Base-by-base conservation (phyloP, 2,113 vertebrate species). In the Murina feae region DNA sequence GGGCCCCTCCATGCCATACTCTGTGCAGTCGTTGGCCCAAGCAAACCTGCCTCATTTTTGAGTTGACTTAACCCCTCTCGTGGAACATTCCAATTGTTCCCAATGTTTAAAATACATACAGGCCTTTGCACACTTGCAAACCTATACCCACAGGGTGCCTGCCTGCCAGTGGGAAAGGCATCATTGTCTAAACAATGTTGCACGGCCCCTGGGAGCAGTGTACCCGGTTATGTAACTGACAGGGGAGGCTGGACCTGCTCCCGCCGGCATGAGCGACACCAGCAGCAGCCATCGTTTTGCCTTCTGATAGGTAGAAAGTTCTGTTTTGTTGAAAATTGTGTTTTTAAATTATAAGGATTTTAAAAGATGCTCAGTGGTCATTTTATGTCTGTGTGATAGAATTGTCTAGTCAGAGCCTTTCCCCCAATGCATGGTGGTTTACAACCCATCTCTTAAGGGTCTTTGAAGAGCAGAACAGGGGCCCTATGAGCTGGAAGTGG, bases 21-120 rank as follows among this genome's bases (percentile, higher is more conserved):
- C 44, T 25, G 68, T 39, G 3, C 17, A 53, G 75, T 1, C 1
- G 5, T 11, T 9, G n/a, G n/a, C 28, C 3, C 13, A 2, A 6
- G 7, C 14, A 12, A n/a, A 20, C 53, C 55, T 13, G 39, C 49
- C 69, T 80, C 32, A 21, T 21, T 69, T 37, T 4, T 5, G 2
- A 0, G 44, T 78, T 35, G 4, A 47, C 14, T 65, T 58, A 81
- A 37, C 12, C 32, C 28, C 21, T 47, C 20, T 39, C 60, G 18
- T 37, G 16, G 66, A 82, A 58, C 6, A 72, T 42, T 68, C 39
- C 35, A 66, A 7, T 5, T 39, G n/a, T 23, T 72, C 47, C 30
- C 79, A 32, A 5, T 28, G 9, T 42, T 58, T 18, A n/a, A 3
- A n/a, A 66, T 13, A 17, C 32, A 6, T 16, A 9, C 1, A 49